Evolutionary conservation across 2,113 vertebrate species (phyloP), one percentile per base, ranked within the genome.

Genomic region (Plestiodon gilberti): DNA sequence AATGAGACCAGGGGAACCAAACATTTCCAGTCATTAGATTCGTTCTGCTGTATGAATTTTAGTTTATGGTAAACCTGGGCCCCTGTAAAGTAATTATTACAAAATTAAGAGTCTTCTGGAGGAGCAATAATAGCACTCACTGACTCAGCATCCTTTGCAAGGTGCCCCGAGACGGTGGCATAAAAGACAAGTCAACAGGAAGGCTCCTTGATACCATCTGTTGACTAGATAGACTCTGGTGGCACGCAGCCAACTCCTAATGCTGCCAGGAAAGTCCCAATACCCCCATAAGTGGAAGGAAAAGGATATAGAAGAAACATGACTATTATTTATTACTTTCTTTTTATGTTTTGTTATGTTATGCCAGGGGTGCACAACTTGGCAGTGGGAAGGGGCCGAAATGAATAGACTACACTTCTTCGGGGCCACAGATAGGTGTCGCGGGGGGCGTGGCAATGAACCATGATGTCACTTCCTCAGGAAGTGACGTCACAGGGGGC

Each of bases 11-110:
- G 69, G 13, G 57, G 71, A 90, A 38, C 1, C 33, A 73, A 90
- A 70, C 30, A 75, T 5, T 40, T 78, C 59, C 82, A 81, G 86
- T 83, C 30, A 40, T 64, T 77, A 57, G 30, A 57, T 87, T 55
- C 59, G 18, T 69, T 57, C 13, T 71, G 18, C 14, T 73, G 2
- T 73, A 83, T 88, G 77, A 75, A 84, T 84, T 88, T 88, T 75
- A 80, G 59, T 84, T 84, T 79, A 74, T 82, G 65, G 82, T 84
- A 84, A 88, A 88, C 59, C 25, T 57, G 70, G 43, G 33, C 43
- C 23, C 52, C 40, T 43, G 28, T 65, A 75, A 88, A 80, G 62
- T 73, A 81, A 84, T 84, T 67, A 87, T 86, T 81, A 74, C 23
- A 73, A 74, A 81, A 74, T 86, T 74, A 86, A 74, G 70, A 86